Evolutionary conservation across 2,113 vertebrate species (phyloP).

Genomic region (Hippocampus abdominalis): DNA sequence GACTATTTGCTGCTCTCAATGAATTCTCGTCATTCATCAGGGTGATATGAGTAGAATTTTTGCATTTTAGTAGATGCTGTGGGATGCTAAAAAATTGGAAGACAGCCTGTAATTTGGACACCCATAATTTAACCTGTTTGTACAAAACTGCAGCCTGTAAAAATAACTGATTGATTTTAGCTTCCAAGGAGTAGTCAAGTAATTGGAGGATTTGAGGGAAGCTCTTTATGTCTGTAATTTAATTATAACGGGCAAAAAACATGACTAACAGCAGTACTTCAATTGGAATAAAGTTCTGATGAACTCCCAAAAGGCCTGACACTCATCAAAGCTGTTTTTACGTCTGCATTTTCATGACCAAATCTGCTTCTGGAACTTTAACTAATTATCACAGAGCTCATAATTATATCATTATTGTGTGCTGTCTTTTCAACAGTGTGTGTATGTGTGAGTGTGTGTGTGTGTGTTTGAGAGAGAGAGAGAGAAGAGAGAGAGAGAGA

Average conservation of each 20-base stretch:
- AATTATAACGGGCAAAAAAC: background rate
- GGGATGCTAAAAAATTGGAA: no score
- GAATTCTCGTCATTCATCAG: no score
- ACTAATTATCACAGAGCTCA: background rate
- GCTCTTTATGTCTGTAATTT: background rate
- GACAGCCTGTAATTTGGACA: no score
- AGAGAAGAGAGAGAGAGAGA: no score
- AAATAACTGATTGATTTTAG: background rate
- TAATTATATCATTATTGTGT: background rate
- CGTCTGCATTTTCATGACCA: background rate
- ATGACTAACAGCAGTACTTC: background rate
- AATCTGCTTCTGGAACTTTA: background rate
- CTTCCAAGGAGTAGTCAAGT: background rate
- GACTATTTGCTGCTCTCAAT: background rate
- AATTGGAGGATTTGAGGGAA: background rate
- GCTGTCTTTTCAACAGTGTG: background rate
- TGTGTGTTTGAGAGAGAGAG: no score
- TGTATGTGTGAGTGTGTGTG: background rate
- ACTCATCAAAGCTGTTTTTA: background rate
- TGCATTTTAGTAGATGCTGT: no score
- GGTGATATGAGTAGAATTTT: no score
- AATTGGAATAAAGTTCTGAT: background rate
- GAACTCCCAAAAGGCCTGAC: slow-evolving; percentile 1
- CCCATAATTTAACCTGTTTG: background rate
- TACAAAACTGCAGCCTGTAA: background rate